These are phyloP conservation scores for Hirtodrosophila alboralis DNA, from an alignment of 2,888 invertebrate genomes.

Conservation along the genomic window DNA sequence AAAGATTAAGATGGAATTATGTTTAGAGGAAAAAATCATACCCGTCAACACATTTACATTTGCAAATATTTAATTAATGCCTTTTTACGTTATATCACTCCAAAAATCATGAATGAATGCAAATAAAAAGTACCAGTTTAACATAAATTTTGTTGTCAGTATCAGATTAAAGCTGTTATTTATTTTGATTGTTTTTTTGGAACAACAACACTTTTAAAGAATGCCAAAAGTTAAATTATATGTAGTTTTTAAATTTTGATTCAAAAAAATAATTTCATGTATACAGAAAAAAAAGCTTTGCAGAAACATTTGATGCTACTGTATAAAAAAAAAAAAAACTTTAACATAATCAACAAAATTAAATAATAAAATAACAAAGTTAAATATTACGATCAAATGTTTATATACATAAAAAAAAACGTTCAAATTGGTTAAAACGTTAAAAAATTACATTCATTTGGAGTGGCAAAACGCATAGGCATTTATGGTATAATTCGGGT, in stretches of 20 bases:
- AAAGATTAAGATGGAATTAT: slow-evolving; percentile 1
- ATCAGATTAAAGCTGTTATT: slow-evolving; percentile 23
- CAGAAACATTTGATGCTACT: slow-evolving; percentile 13
- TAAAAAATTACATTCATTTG: slow-evolving; percentile 43
- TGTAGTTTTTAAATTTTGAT: slow-evolving; percentile 41
- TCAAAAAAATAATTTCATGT: too few species aligned
- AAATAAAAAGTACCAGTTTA: slow-evolving; percentile 59
- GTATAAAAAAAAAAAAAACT: slow-evolving; percentile 3
- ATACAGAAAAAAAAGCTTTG: slow-evolving; percentile 31
- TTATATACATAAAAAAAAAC: neutral
- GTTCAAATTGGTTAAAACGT: slow-evolving; percentile 6
- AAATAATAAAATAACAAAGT: slow-evolving; percentile 1
- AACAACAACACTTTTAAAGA: slow-evolving; percentile 66
- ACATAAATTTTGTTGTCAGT: slow-evolving; percentile 31
- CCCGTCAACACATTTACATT: too few species aligned
- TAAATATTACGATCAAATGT: too few species aligned
- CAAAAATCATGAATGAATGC: slow-evolving; percentile 50
- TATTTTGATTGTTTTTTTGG: slow-evolving; percentile 47
- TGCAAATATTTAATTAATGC: slow-evolving; percentile 19
- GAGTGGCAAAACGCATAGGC: slow-evolving; percentile 53
- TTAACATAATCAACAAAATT: neutral
- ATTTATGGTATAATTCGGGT: slow-evolving; percentile 31
- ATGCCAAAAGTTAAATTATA: slow-evolving; percentile 49
- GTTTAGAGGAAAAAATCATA: too few species aligned
- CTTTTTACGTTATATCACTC: slow-evolving; percentile 59